Conservation (phyloP, 2,113 vertebrate genomes). For the Corydoras sp. region DNA sequence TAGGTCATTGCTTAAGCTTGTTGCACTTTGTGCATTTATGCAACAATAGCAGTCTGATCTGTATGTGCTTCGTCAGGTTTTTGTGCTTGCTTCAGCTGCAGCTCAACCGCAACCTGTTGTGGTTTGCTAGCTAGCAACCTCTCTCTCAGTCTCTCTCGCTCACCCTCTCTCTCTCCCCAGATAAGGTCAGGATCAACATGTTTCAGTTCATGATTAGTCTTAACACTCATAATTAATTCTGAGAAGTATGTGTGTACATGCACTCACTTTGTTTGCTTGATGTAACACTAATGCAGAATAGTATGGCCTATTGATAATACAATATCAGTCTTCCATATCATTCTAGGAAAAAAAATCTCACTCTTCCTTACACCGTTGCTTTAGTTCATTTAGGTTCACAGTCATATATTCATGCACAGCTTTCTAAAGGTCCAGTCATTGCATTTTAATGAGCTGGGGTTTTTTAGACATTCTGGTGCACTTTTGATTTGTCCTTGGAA, state of each 20-base stretch:
- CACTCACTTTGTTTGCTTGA: background rate
- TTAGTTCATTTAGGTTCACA: too few species aligned
- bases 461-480: too few species aligned
- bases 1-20: background rate
- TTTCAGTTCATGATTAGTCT: background rate
- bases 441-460: too few species aligned
- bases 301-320: background rate
- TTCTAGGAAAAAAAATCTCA: too few species aligned
- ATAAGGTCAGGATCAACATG: conserved; percentile 14
- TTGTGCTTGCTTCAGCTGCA: background rate
- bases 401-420: too few species aligned
- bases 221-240: background rate
- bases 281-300: background rate
- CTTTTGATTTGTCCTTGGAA: too few species aligned
- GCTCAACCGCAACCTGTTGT: conserved; percentile 13
- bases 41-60: background rate
- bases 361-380: too few species aligned
- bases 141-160: background rate
- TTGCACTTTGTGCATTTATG: background rate
- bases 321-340: too few species aligned
- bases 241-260: background rate
- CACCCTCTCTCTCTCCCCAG: conserved; percentile 8
- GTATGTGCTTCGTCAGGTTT: conserved; percentile 3
- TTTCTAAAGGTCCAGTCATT: too few species aligned
- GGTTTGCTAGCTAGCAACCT: background rate